These are phyloP conservation scores for Echeneis naucrates DNA, from an alignment of 2,797 vertebrate species.

Conservation along the genomic window DNA sequence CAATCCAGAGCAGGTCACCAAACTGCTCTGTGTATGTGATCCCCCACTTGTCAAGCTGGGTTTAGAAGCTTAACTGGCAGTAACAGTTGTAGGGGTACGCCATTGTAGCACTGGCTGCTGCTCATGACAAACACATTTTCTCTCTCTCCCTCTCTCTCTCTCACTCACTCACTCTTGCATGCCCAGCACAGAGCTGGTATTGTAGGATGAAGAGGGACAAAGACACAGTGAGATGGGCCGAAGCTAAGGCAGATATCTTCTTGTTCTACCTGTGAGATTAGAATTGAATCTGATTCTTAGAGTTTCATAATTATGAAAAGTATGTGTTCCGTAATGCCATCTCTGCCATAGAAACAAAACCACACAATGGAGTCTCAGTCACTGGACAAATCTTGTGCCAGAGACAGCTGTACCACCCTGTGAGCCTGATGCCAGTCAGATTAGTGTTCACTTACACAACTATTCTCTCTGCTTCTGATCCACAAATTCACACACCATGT, in stretches of 20 bases:
- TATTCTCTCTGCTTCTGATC: constrained; percentile 23
- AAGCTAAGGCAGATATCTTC: constrained; percentile 32
- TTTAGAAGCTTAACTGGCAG: constrained; percentile 52
- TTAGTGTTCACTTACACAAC: constrained; percentile 31
- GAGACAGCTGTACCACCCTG: constrained; percentile 55
- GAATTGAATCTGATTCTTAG: constrained; percentile 13
- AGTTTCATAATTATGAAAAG: constrained; percentile 11
- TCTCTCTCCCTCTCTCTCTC: constrained; percentile 5
- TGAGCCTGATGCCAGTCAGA: constrained; percentile 46
- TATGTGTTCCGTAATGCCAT: not conserved
- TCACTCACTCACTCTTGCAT: not conserved
- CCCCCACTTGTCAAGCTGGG: constrained; percentile 40
- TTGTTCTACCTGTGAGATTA: constrained; percentile 3
- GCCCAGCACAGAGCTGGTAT: constrained; percentile 49
- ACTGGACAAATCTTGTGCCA: constrained; percentile 33
- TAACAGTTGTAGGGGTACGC: constrained; percentile 48
- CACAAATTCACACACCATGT: not conserved
- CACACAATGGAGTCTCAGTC: constrained; percentile 36
- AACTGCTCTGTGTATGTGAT: constrained; percentile 10
- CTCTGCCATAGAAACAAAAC: constrained; percentile 1
- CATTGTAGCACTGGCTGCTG: constrained; percentile 34
- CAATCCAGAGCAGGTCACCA: constrained; percentile 24
- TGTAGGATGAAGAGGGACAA: constrained; percentile 45
- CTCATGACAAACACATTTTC: constrained; percentile 22
- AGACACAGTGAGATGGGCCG: constrained; percentile 1